Conservation (phyloP, 2,113 vertebrate species). For the Pollachius pollachius region DNA sequence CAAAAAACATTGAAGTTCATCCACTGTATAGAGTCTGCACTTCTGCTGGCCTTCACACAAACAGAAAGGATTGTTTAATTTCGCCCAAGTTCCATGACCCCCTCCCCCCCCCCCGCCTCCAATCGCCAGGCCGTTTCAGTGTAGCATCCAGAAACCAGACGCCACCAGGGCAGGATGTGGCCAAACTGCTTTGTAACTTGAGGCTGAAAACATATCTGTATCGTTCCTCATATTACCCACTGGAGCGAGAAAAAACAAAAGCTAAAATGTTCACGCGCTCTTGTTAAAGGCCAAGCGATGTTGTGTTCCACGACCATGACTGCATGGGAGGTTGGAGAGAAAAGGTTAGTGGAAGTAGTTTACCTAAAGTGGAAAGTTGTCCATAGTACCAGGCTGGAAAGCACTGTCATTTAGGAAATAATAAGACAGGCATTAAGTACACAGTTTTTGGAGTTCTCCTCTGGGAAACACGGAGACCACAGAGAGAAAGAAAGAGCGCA, state of each 20-base stretch:
- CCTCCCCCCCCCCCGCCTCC: no score
- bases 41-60: neutral
- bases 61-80: slow-evolving; percentile 3
- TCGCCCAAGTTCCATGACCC: neutral
- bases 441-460: neutral
- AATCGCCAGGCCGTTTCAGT: neutral
- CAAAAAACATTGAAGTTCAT: neutral
- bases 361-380: slow-evolving; percentile 13
- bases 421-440: slow-evolving; percentile 8
- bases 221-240: slow-evolving; percentile 3
- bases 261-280: slow-evolving; percentile 5
- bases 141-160: neutral
- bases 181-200: neutral
- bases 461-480: slow-evolving; percentile 4
- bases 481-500: slow-evolving; percentile 4
- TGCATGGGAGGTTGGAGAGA: slow-evolving; percentile 3
- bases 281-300: slow-evolving; percentile 18
- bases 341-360: no score
- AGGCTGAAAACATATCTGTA: slow-evolving; percentile 11
- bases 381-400: slow-evolving; percentile 10
- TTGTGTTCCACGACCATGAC: slow-evolving; percentile 22
- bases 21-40: neutral
- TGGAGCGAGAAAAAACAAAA: slow-evolving; percentile 25
- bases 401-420: slow-evolving; percentile 21
- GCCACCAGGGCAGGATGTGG: neutral